Conservation (phyloP, 2,797 vertebrate species). For the Ctenopoma kingsleyae region DNA sequence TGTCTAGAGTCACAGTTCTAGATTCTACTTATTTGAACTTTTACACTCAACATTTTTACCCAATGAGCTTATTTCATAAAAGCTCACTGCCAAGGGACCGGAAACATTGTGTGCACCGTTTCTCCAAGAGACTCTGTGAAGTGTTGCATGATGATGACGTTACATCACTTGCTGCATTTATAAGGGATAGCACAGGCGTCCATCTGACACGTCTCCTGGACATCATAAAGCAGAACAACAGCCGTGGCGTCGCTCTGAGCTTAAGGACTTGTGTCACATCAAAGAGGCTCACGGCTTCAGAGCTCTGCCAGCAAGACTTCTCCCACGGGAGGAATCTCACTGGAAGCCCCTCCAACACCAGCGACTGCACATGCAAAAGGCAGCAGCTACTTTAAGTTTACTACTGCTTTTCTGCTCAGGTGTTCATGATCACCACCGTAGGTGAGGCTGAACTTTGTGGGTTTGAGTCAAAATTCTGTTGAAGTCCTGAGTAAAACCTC, state of each 20-base stretch:
- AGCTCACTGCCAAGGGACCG: conserved; percentile 4
- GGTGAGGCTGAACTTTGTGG: no score
- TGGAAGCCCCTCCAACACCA: conserved; percentile 9
- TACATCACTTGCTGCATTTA: conserved; percentile 24
- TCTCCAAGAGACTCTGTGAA: conserved; percentile 16
- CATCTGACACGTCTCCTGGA: background rate
- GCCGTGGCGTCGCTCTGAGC: background rate
- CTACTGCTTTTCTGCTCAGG: no score
- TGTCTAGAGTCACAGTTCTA: background rate
- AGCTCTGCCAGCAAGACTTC: conserved; percentile 6
- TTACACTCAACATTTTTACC: conserved; percentile 1
- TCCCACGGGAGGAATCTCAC: conserved; percentile 7
- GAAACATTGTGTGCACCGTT: conserved; percentile 5
- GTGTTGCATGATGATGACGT: conserved; percentile 8
- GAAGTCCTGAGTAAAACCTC: no score
- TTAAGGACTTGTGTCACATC: conserved; percentile 20
- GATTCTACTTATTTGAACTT: conserved; percentile 4
- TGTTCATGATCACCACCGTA: background rate
- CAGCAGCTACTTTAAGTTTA: background rate
- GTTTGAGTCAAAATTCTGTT: no score
- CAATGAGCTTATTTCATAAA: conserved; percentile 4
- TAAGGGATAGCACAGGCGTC: background rate
- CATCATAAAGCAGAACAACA: background rate
- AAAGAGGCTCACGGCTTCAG: conserved; percentile 25
- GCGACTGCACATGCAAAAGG: background rate